phyloP scores from a whole-genome alignment of 2,888 invertebrate genomes.

The Linnaemya vulpina region DNA sequence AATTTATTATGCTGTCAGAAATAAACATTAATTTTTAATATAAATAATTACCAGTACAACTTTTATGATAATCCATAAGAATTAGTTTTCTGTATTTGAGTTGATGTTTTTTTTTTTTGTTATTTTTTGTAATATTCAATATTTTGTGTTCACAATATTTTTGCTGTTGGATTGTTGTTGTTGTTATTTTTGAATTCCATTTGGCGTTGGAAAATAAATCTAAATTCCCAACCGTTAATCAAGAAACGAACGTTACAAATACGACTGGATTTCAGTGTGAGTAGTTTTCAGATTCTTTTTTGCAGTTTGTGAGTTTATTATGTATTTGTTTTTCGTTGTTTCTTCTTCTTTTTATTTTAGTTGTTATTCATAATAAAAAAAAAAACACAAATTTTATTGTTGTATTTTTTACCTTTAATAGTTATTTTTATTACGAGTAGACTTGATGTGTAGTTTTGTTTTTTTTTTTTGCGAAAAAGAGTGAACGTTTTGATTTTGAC shows the following conservation, averaged over 20 bases:
- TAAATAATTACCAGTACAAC: conserved; percentile 77
- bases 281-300: conserved; percentile 60
- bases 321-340: conserved; percentile 15
- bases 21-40: conserved; percentile 35
- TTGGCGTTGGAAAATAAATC: conserved; percentile 18
- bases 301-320: conserved; percentile 41
- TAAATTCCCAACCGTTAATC: conserved; percentile 56
- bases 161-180: conserved; percentile 11
- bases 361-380: conserved; percentile 34
- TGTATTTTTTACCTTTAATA: conserved; percentile 10
- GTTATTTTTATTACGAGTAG: conserved; percentile 8
- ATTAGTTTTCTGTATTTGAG: conserved; percentile 20
- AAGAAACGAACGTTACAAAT: conserved; percentile 56
- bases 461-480: conserved; percentile 10
- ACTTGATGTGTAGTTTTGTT: neutral
- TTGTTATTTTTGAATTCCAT: conserved; percentile 34
- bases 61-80: conserved; percentile 79
- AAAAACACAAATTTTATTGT: conserved; percentile 25
- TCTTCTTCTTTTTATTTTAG: neutral
- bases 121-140: too few relatives aligned
- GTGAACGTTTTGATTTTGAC: conserved; percentile 18
- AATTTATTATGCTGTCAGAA: conserved; percentile 5
- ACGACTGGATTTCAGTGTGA: conserved; percentile 58
- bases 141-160: conserved; percentile 27
- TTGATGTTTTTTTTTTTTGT: conserved; percentile 29